These are phyloP conservation scores for Xestobium rufovillosum DNA, from an alignment of 2,888 invertebrate species.

Conservation along the genomic window DNA sequence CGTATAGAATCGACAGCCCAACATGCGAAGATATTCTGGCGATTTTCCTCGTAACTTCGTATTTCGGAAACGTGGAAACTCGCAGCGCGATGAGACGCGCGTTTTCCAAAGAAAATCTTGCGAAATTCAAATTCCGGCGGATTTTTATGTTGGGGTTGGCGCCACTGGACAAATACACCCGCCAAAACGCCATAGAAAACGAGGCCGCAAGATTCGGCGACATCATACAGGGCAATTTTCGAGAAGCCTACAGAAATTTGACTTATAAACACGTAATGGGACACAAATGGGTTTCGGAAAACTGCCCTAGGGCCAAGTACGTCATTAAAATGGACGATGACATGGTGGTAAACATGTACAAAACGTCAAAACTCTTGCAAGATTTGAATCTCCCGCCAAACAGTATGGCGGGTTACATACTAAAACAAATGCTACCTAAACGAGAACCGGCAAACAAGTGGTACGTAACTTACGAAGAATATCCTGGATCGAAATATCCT, in stretches of 20 bases:
- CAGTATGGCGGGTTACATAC: conserved; percentile 59
- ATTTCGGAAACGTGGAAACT: conserved; percentile 62
- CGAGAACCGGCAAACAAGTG: conserved; percentile 67
- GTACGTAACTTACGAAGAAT: conserved; percentile 68
- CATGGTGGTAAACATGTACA: conserved; percentile 62
- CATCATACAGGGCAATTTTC: conserved; percentile 67
- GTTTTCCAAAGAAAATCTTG: conserved; percentile 52
- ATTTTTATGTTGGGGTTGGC: conserved; percentile 64
- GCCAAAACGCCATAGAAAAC: conserved; percentile 51
- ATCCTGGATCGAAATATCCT: conserved; percentile 55
- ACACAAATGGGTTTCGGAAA: conserved; percentile 61
- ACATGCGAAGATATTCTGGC: conserved; percentile 31
- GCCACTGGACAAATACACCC: conserved; percentile 44
- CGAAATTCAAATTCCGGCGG: conserved; percentile 52
- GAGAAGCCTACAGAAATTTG: conserved; percentile 71
- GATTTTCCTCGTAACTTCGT: conserved; percentile 64
- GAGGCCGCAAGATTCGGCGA: conserved; percentile 61
- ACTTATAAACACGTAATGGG: conserved; percentile 80
- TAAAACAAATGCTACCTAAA: conserved; percentile 56
- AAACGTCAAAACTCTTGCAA: conserved; percentile 45
- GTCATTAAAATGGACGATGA: conserved; percentile 80
- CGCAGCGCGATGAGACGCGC: conserved; percentile 64
- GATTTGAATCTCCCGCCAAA: conserved; percentile 34
- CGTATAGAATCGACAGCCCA: no score
- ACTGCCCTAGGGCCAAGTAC: conserved; percentile 54